Evolutionary conservation across 1,140 invertebrate genomes (phyloP), one percentile per base, ranked within the genome.

Genomic region (Helicorthomorpha holstii): DNA sequence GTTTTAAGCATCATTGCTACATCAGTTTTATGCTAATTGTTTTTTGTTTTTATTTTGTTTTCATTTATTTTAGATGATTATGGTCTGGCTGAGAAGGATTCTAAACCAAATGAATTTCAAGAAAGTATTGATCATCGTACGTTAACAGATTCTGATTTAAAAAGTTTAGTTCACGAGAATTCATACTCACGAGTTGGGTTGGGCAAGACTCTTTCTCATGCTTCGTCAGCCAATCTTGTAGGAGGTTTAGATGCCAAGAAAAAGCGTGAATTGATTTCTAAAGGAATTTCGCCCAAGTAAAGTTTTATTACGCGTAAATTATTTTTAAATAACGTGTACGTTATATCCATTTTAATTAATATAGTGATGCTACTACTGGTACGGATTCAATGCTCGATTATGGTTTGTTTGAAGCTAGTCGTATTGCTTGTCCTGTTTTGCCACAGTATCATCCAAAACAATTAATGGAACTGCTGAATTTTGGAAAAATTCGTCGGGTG

Each of bases 361-460:
- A 4, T 45, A 23, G 26, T n/a, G 47, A 48, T 22, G 4, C 22
- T 4, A 23, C 21, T 23, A 7, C 52, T 48, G 58, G 60, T 29
- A 49, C 61, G 38, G 66, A 68, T 54, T 85, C 87, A 59, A 85
- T 89, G 82, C 84, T 86, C 0, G 88, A 95, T 66, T 90, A 87
- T 63, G 93, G 94, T 0, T 64, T 98, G 27, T 97, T 98, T 70
- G 92, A 97, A 66, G 92, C 93, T 0, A 88, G 89, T n/a, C 75
- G 90, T 48, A 86, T 96, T 58, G 90, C 90, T 0, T 92, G 88
- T 63, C 94, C 94, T 0, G 91, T 98, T n/a, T 68, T 99, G 54
- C 95, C 96, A 0, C 96, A 98, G 62, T 99, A 98, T 69, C 96
- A 99, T 75, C 95, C 95, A 0, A 95, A 96, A 64, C 93, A 97